Evolutionary conservation across 2,113 vertebrate species (phyloP), one percentile per base, ranked within the genome.

Genomic region (Melanerpes aurifrons): DNA sequence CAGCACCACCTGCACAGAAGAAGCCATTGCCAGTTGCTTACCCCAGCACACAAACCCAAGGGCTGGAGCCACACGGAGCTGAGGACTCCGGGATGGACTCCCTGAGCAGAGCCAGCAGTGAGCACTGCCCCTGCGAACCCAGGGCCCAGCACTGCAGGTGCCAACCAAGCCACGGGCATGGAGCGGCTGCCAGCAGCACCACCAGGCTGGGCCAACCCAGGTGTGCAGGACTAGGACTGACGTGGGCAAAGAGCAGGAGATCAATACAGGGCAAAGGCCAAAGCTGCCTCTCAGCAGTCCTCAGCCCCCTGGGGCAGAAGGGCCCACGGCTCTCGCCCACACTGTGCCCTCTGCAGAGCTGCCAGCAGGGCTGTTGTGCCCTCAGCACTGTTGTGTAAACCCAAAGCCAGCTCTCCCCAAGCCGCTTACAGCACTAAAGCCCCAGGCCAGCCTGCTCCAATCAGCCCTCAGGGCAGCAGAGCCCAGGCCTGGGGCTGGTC

Each of bases 401-500:
- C 0, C 84, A 94, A 92, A 92, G 89, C 87, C 87, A 87, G 90
- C 72, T 96, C 61, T 89, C 26, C 82, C 24, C 82, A 93, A 91
- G 95, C 89, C 75, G 95, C 93, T 95, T 92, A 94, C 3, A 10
- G 59, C 40, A 10, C 40, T 40, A 40, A 40, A 40, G 40, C 40
- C 40, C 40, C 58, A 6, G 45, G 35, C 37, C 43, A 45, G 43
- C 43, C 15, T 40, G 40, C 40, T 12, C 40, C 40, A 40, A 40
- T 10, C 10, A 40, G 40, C 40, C 40, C 40, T 40, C 40, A 40
- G 40, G 43, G 15, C 43, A 45, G 43, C 43, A 45, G 43, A 40
- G 40, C 40, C 40, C 40, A 40, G 43, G 43, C 43, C 43, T 45
- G 15, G 5, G 43, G 15, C 15, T 45, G 43, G 6, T 6, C 43